Evolutionary conservation across 1,140 invertebrate species (phyloP), one percentile per base, ranked within the genome.

Genomic region (Tenebrio molitor): DNA sequence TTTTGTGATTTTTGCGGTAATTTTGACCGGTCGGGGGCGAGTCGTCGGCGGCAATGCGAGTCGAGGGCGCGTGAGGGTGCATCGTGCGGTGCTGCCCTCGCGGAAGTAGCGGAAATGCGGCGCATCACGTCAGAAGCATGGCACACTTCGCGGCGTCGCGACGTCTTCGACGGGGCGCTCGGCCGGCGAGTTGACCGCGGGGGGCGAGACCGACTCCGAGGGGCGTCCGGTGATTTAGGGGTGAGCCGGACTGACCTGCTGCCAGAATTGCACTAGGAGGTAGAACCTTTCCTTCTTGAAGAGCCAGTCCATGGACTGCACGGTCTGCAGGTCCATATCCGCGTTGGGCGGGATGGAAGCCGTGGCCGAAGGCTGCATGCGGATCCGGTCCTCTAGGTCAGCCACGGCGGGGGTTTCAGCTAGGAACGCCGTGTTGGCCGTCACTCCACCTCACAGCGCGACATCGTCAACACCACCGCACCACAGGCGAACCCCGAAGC

Each of bases 231-330:
- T n/a, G n/a, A n/a, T n/a, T n/a, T n/a, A n/a, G n/a, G n/a, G n/a
- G n/a, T n/a, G 36, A 39, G 12, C 5, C 2, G 63, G 8, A 84
- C 87, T 88, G 88, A 95, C 93, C 92, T 95, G 94, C 93, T 95
- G 93, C 93, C 93, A 96, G 87, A 95, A 95, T 85, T 95, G 93
- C 81, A 92, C 93, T 83, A 96, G 89, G 82, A 95, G 88, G 88
- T 94, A 95, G 86, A 95, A 94, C 86, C 92, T 89, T 88, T 95
- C 93, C 87, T 95, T 96, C 89, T 95, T 95, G 89, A 95, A 94
- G 84, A 96, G 90, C 93, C 93, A 95, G 88, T 96, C 94, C 93
- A 95, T 94, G 84, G 93, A 93, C 87, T 94, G 93, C 89, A 94
- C 92, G 85, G 92, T 89, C 87, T 92, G 91, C 81, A 92, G 89